Evolutionary conservation across 1,140 invertebrate species (phyloP).

Genomic region (Eulimnadia texana): DNA sequence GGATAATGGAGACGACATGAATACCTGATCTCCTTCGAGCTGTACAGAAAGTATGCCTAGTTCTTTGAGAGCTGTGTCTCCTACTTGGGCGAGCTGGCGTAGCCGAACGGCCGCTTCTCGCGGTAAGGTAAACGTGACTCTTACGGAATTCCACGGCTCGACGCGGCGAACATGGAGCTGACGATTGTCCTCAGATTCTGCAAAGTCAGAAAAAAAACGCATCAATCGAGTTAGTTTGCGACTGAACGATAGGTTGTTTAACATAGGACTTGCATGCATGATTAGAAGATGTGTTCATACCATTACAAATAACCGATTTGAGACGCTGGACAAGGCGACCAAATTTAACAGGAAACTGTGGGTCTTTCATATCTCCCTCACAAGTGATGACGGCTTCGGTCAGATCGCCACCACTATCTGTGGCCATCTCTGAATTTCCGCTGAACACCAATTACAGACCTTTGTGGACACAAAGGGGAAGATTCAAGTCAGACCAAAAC

Average conservation of each 20-base stretch:
- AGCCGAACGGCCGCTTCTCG: constrained; percentile 79
- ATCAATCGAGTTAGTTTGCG: too few relatives aligned
- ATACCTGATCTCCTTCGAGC: constrained; percentile 81
- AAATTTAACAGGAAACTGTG: constrained; percentile 51
- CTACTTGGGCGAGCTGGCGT: constrained; percentile 74
- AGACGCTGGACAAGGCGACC: constrained; percentile 48
- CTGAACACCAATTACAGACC: background rate
- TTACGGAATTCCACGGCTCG: constrained; percentile 95
- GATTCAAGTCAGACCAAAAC: too few relatives aligned
- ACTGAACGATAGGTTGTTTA: too few relatives aligned
- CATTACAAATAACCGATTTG: constrained; percentile 49
- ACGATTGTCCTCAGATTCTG: constrained; percentile 33
- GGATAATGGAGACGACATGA: background rate
- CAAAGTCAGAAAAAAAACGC: background rate
- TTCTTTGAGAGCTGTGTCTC: constrained; percentile 67
- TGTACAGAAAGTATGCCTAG: constrained; percentile 90
- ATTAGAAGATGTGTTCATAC: too few relatives aligned
- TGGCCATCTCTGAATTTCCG: constrained; percentile 44
- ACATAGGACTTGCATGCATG: too few relatives aligned
- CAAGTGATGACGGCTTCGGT: constrained; percentile 62
- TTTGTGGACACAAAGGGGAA: too few relatives aligned
- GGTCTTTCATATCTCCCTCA: constrained; percentile 60
- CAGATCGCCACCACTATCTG: constrained; percentile 54
- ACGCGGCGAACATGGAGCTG: constrained; percentile 56
- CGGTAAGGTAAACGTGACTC: constrained; percentile 90